Conservation (phyloP, 2,113 vertebrate species). For the Oreochromis aureus region DNA sequence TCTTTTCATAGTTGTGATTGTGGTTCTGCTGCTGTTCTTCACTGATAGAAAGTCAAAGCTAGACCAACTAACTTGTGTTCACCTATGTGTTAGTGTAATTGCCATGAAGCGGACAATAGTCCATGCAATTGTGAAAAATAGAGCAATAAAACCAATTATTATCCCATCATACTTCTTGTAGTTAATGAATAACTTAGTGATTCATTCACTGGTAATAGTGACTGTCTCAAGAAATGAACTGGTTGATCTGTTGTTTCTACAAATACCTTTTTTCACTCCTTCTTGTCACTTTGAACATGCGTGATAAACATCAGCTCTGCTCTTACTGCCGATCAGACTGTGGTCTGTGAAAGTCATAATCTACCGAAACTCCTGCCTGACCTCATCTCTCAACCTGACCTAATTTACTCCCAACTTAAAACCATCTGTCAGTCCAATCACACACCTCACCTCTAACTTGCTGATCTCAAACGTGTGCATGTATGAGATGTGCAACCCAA, state of each 20-base stretch:
- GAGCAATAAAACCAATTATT: background rate
- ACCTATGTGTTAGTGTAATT: background rate
- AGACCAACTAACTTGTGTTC: background rate
- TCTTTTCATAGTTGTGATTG: background rate
- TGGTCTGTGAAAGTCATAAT: rapidly evolving
- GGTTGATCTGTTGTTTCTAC: background rate
- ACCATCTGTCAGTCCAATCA: background rate
- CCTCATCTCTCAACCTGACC: background rate
- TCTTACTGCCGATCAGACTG: background rate
- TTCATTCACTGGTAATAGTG: background rate
- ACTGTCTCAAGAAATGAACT: background rate
- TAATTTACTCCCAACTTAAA: background rate
- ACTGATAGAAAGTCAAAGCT: background rate
- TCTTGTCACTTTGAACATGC: background rate
- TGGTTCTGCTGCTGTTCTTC: background rate
- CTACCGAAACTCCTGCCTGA: background rate
- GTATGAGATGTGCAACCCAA: background rate
- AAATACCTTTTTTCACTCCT: rapidly evolving
- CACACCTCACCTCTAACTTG: background rate
- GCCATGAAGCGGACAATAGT: rapidly evolving
- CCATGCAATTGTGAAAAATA: background rate
- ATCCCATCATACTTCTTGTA: background rate
- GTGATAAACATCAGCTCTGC: rapidly evolving
- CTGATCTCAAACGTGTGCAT: background rate
- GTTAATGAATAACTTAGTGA: background rate